These are phyloP conservation scores for Kryptolebias ocellatus DNA, from an alignment of 2,797 vertebrate genomes.

Conservation along the genomic window DNA sequence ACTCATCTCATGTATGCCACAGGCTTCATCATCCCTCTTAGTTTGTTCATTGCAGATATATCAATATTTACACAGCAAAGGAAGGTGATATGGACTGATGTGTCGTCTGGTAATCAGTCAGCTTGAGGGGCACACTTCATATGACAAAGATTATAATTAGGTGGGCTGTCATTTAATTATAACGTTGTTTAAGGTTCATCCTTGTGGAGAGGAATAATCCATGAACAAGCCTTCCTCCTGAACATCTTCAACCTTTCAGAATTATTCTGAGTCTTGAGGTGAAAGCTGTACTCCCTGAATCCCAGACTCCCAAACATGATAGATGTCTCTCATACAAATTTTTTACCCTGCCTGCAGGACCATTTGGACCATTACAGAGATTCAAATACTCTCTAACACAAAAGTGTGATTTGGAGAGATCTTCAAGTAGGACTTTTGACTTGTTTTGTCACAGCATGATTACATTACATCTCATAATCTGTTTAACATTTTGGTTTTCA, in stretches of 20 bases:
- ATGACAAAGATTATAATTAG: constrained; percentile 71
- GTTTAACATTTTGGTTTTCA: not conserved
- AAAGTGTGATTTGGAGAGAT: constrained; percentile 9
- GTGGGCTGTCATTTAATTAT: constrained; percentile 42
- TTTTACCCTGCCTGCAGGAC: constrained; percentile 41
- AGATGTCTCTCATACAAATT: constrained; percentile 61
- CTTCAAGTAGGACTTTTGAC: not conserved
- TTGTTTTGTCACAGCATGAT: constrained; percentile 5
- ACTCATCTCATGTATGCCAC: constrained; percentile 45
- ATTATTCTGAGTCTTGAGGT: constrained; percentile 68
- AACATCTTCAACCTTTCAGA: constrained; percentile 53
- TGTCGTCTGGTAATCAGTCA: constrained; percentile 65
- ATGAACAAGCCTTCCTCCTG: constrained; percentile 63
- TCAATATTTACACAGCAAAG: not conserved
- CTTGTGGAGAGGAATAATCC: constrained; percentile 67
- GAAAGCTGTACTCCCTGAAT: constrained; percentile 54
- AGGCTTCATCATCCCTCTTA: constrained; percentile 25
- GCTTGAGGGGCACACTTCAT: constrained; percentile 58
- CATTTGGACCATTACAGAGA: constrained; percentile 47
- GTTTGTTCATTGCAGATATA: constrained; percentile 37
- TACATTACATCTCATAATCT: not conserved
- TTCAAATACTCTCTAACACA: constrained; percentile 65
- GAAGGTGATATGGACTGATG: constrained; percentile 32
- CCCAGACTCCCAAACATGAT: constrained; percentile 47
- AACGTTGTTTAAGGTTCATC: constrained; percentile 61